phyloP scores from a whole-genome alignment of 2,888 invertebrate genomes.

The Ormyrus labotus region DNA sequence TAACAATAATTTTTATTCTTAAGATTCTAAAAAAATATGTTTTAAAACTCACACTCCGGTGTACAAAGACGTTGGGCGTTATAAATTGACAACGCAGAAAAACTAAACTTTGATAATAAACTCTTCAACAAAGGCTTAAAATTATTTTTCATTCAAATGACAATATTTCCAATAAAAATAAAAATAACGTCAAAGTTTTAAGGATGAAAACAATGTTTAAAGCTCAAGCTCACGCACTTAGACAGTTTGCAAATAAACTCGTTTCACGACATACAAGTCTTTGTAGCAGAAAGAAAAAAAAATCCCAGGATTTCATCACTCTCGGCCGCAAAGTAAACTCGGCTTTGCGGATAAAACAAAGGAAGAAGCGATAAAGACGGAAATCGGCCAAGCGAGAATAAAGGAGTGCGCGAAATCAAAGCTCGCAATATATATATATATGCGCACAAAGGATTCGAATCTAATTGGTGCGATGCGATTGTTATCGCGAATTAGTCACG shows the following conservation, averaged over 20 bases:
- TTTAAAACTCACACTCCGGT: no score
- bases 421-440: constrained; percentile 9
- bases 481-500: constrained; percentile 53
- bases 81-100: no score
- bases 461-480: constrained; percentile 55
- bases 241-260: constrained; percentile 1
- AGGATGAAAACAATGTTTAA: no score
- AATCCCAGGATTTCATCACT: constrained; percentile 35
- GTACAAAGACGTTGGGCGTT: no score
- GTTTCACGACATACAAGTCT: background rate
- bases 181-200: no score
- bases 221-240: no score
- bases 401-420: constrained; percentile 43
- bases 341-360: constrained; percentile 23
- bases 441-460: constrained; percentile 53
- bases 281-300: constrained; percentile 7
- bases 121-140: no score
- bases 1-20: no score
- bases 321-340: constrained; percentile 7
- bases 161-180: no score
- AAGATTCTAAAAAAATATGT: no score
- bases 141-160: no score
- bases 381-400: constrained; percentile 17
- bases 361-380: constrained; percentile 34
- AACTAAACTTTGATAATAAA: no score